These are phyloP conservation scores for Trypoxylon attenuatum DNA, from an alignment of 2,888 invertebrate species.

Conservation along the genomic window DNA sequence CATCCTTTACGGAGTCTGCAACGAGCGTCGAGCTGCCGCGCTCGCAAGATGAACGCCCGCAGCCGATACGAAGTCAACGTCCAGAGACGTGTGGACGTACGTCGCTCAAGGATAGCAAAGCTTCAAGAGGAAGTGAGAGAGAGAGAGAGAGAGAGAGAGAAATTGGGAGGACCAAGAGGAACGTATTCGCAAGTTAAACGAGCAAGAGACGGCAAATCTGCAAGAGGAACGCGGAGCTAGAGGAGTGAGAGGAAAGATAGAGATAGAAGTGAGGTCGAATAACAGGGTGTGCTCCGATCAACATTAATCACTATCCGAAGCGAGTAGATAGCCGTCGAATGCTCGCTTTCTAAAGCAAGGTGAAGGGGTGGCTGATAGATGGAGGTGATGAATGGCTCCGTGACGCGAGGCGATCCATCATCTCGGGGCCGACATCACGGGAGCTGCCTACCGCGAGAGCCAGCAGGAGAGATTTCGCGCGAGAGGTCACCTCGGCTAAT, in stretches of 20 bases:
- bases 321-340: conserved; percentile 67
- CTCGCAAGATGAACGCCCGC: conserved; percentile 50
- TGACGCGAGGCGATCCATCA: conserved; percentile 73
- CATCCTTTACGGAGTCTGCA: conserved; percentile 47
- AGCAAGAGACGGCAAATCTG: too few relatives aligned
- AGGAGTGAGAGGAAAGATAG: too few relatives aligned
- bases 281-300: conserved; percentile 52
- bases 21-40: conserved; percentile 45
- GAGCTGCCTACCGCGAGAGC: conserved; percentile 72
- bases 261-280: too few relatives aligned
- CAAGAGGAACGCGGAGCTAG: too few relatives aligned
- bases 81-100: conserved; percentile 49
- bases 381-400: conserved; percentile 74
- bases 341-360: conserved; percentile 52
- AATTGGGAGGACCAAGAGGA: neutral
- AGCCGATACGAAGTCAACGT: conserved; percentile 57
- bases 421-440: conserved; percentile 72
- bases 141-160: too few relatives aligned
- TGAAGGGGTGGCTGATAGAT: conserved; percentile 1
- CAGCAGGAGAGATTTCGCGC: conserved; percentile 74
- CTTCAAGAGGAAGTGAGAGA: too few relatives aligned
- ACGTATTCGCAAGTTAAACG: too few relatives aligned
- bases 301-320: conserved; percentile 72
- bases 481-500: conserved; percentile 70
- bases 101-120: conserved; percentile 18